Percentiles rank a stretch among this genome's conserved stretches.
phyloP scores from a whole-genome alignment of 2,888 invertebrate species.

The Tineola bisselliella region DNA sequence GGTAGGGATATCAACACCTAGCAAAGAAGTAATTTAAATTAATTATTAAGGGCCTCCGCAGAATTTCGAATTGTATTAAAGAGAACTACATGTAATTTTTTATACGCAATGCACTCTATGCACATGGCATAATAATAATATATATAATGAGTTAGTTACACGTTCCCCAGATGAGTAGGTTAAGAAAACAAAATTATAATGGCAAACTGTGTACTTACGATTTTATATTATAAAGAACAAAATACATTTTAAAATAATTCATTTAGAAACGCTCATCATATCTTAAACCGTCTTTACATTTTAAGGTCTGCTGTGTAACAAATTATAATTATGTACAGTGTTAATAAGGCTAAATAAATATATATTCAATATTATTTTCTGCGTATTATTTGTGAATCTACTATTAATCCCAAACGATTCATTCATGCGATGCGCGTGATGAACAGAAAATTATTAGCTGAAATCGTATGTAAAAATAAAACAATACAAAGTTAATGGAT shows the following conservation, averaged over 20 bases:
- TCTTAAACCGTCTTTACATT: neutral
- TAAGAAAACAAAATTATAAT: neutral
- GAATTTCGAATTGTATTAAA: neutral
- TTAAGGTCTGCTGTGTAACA: slow-evolving; percentile 20
- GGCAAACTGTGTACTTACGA: slow-evolving; percentile 1
- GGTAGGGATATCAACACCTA: slow-evolving; percentile 89
- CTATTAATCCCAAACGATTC: no score
- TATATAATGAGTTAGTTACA: neutral
- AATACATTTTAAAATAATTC: neutral
- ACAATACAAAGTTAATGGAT: no score
- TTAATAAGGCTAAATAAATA: slow-evolving; percentile 48
- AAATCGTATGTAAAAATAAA: no score
- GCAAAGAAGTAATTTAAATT: slow-evolving; percentile 79
- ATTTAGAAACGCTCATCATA: neutral
- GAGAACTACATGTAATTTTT: neutral
- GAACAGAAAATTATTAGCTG: no score
- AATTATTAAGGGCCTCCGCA: neutral
- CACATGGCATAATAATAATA: neutral
- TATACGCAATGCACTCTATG: neutral
- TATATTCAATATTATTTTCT: slow-evolving; percentile 12
- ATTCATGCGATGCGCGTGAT: no score
- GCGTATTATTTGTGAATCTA: neutral
- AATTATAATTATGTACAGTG: slow-evolving; percentile 57
- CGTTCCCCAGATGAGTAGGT: neutral
- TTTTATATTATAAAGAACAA: neutral